These are phyloP conservation scores for Sinocyclocheilus maitianheensis DNA, from an alignment of 2,113 vertebrate species.

Conservation along the genomic window DNA sequence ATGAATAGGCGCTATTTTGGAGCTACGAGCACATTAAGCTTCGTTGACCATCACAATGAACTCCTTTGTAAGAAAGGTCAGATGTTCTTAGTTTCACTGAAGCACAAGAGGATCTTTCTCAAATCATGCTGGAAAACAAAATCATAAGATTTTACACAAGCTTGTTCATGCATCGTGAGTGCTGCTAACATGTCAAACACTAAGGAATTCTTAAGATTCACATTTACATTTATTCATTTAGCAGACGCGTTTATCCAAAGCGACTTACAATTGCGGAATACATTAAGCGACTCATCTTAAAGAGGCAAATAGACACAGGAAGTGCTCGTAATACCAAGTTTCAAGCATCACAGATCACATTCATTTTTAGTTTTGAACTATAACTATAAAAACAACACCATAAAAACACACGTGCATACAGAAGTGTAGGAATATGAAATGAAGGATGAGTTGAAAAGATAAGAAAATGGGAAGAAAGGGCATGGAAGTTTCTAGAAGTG, in stretches of 20 bases:
- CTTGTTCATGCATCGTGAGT: not conserved
- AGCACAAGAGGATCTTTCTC: not conserved
- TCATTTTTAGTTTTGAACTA: too few relatives aligned
- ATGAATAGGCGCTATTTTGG: not conserved
- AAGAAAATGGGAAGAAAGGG: not conserved
- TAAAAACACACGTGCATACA: not conserved
- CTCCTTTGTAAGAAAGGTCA: constrained; percentile 4
- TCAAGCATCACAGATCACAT: too few relatives aligned
- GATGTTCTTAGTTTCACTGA: not conserved
- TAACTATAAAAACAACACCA: not conserved
- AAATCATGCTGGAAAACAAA: not conserved
- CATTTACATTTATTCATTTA: not conserved
- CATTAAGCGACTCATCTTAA: too few relatives aligned
- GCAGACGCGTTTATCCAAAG: too few relatives aligned
- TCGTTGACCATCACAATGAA: not conserved
- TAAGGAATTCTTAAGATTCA: not conserved
- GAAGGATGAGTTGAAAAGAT: not conserved
- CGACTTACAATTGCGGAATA: too few relatives aligned
- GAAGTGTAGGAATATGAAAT: not conserved
- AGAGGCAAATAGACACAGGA: too few relatives aligned
- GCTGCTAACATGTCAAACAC: not conserved
- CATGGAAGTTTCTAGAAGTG: not conserved
- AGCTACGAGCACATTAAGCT: not conserved
- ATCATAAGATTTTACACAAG: not conserved
- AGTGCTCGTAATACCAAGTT: too few relatives aligned